Evolutionary conservation across 2,797 vertebrate genomes (phyloP), one percentile per base, ranked within the genome.

Genomic region (Mormyrus hasselquistii): DNA sequence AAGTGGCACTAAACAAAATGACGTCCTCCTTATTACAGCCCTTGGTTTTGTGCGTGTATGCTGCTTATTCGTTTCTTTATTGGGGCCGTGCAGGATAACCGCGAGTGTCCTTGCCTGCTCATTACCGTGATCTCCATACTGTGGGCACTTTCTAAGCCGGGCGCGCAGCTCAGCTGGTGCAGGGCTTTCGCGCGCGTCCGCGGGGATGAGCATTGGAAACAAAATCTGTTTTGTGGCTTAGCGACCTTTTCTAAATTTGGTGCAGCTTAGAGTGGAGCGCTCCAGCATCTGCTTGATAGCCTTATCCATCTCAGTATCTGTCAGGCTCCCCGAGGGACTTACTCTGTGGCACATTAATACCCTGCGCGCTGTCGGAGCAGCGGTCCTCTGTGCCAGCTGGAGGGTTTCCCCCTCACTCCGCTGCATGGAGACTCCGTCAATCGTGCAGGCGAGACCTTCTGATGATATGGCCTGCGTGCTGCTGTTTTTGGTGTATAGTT

Each of bases 191-290:
- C 90, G 91, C 38, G 44, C 89, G 90, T 93, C 94, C 92, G 85
- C 91, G 4, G 92, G 92, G 92, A 94, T 50, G 92, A 93, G 90
- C 92, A 91, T 92, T 90, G 89, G 92, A 92, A 92, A 92, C 91
- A 90, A 90, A 93, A 93, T 94, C 92, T 90, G 93, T 92, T 93
- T 76, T 57, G 87, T 57, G 87, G 82, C 89, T 91, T 90, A 38
- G 89, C 93, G 94, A 93, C 94, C 94, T 95, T 95, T 94, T 90
- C 90, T 93, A 89, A 91, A 93, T 91, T 92, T 93, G 92, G 87
- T 9, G 29, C 41, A 89, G 91, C 94, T 93, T 92, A 92, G 90
- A 93, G 92, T 93, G 90, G 89, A 89, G 90, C 91, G 91, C 91
- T 93, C 90, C 85, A 93, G 92, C 93, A 92, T 92, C 92, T 90